phyloP scores from a whole-genome alignment of 2,888 invertebrate genomes.

The Molanna angustata region DNA sequence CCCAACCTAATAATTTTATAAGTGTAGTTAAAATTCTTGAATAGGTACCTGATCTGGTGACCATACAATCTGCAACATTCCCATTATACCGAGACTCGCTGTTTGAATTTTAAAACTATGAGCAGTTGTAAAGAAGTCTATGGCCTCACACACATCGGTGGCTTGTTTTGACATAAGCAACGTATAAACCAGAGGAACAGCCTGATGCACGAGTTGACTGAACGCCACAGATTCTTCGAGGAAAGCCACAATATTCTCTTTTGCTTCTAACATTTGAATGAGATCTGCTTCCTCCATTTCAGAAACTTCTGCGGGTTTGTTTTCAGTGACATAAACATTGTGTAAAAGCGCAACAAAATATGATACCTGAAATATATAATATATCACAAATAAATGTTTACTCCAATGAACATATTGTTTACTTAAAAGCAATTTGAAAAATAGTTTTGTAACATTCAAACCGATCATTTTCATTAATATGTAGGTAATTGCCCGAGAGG shows the following conservation, averaged over 20 bases:
- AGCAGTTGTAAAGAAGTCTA: constrained; percentile 82
- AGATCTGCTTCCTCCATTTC: constrained; percentile 16
- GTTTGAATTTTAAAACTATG: constrained; percentile 75
- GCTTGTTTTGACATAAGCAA: constrained; percentile 70
- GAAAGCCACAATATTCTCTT: constrained; percentile 67
- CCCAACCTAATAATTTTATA: no score
- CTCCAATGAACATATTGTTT: neutral
- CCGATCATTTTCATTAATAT: no score
- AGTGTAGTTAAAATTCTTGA: no score
- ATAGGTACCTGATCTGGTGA: constrained; percentile 65
- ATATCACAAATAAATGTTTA: no score
- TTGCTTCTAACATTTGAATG: constrained; percentile 34
- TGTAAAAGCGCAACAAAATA: constrained; percentile 50
- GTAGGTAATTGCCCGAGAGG: no score
- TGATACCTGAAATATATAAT: constrained; percentile 45
- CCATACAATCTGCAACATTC: constrained; percentile 77
- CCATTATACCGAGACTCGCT: constrained; percentile 67
- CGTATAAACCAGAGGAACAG: constrained; percentile 62
- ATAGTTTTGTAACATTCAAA: no score
- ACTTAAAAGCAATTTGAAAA: no score
- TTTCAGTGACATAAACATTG: constrained; percentile 47
- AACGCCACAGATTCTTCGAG: constrained; percentile 63
- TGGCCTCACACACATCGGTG: constrained; percentile 83
- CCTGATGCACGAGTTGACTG: constrained; percentile 41
- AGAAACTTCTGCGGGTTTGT: constrained; percentile 7